Base-by-base conservation (phyloP, 2,797 vertebrate species). In the Nannoperca obscura region DNA sequence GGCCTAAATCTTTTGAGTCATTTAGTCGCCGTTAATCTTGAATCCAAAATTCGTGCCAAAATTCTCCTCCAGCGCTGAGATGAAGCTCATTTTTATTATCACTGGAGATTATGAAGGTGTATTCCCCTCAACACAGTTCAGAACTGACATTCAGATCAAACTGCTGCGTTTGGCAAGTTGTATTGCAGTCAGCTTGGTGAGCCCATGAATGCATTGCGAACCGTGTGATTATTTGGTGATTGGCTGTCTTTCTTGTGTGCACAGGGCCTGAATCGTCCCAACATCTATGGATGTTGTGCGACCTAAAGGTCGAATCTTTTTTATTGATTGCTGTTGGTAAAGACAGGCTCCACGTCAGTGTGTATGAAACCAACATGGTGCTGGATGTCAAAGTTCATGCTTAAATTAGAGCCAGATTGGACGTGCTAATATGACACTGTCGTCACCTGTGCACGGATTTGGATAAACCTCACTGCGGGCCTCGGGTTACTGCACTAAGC, bases 361-460 rank as follows among this genome's bases (percentile, higher is more conserved):
- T 53, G 46, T 15, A 57, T 47, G 49, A 87, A 78, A 64, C 44
- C 24, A 63, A 42, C 44, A 27, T 24, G 49, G 40, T 36, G 32
- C 46, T 74, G 61, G 55, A 78, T 66, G 82, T 78, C 71, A 74
- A 82, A 81, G 82, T 84, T 85, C 80, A 80, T 7, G 64, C 89
- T 87, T 87, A 93, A 94, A 91, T 91, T 94, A 91, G 92, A 91
- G 71, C 61, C 60, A n/a, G 47, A 87, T 87, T 76, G 32, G 49
- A 66, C 34, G 40, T 19, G 77, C 68, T 87, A 88, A 90, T 80
- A 90, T 87, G 71, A 83, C 82, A 67, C 89, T 74, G 81, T 90
- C 59, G 58, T 86, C 89, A 89, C 85, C 69, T 82, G 55, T 66
- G 78, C 49, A 59, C 36, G 77, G 88, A 91, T 90, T 86, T 86